phyloP scores from a whole-genome alignment of 2,113 vertebrate species.

The Eidolon helvum region DNA sequence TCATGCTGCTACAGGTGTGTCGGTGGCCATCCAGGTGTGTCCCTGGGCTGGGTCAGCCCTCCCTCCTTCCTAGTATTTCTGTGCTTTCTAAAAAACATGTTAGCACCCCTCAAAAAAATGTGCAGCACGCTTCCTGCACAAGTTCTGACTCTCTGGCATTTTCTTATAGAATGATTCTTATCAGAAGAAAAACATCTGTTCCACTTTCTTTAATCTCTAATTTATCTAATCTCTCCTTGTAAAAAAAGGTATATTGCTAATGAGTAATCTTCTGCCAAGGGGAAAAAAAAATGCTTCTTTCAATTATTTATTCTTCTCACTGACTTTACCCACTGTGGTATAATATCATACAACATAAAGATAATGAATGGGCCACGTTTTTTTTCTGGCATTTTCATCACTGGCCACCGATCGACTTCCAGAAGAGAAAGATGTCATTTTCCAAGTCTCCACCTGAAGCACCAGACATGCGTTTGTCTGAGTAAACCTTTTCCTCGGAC shows the following conservation, averaged over 20 bases:
- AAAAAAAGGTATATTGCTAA: slow-evolving; percentile 66
- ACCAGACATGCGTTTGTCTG: neutral
- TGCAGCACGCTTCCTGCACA: neutral
- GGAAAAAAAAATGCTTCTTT: slow-evolving; percentile 14
- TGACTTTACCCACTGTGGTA: slow-evolving; percentile 11
- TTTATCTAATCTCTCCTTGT: slow-evolving; percentile 71
- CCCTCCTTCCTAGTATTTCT: neutral
- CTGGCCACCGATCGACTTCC: neutral
- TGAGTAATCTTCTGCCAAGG: slow-evolving; percentile 68
- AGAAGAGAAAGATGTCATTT: neutral
- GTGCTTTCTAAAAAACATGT: slow-evolving; percentile 10
- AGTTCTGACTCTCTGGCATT: slow-evolving; percentile 25
- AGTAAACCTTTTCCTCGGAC: neutral
- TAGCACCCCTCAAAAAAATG: neutral
- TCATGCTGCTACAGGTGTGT: fast-evolving
- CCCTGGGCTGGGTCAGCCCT: neutral
- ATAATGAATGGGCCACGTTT: neutral
- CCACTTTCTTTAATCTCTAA: slow-evolving; percentile 74
- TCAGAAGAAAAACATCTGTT: slow-evolving; percentile 77
- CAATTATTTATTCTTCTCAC: slow-evolving; percentile 47
- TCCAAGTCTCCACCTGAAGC: neutral
- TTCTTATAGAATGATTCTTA: slow-evolving; percentile 70
- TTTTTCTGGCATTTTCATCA: neutral
- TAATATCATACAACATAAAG: slow-evolving; percentile 31
- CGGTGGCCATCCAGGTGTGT: neutral